Evolutionary conservation across 2,797 vertebrate genomes (phyloP).

Genomic region (Parauchenoglanis ngamensis): DNA sequence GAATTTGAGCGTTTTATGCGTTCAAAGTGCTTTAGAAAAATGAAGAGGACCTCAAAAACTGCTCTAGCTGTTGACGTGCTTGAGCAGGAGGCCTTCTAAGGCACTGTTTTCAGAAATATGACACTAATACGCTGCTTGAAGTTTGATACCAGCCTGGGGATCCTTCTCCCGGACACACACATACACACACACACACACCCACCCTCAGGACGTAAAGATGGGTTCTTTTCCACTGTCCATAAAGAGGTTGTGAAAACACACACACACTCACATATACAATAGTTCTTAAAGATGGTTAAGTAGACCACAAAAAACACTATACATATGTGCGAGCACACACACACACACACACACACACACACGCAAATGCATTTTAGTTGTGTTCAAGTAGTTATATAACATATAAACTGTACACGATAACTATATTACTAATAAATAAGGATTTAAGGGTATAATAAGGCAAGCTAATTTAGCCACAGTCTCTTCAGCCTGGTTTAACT

Average conservation of each 20-base stretch:
- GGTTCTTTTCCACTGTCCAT: constrained; percentile 32
- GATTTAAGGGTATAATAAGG: not conserved
- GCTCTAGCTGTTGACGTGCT: not conserved
- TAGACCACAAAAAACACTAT: not conserved
- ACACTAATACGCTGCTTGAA: constrained; percentile 77
- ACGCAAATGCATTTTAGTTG: not conserved
- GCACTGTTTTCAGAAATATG: constrained; percentile 68
- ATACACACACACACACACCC: constrained; percentile 46
- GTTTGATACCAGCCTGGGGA: constrained; percentile 76
- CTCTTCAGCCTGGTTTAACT: not conserved
- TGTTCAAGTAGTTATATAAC: not conserved
- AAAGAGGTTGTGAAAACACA: not conserved
- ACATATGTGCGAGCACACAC: not conserved
- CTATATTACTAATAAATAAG: not conserved
- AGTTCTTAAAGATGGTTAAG: not conserved
- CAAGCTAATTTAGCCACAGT: not conserved
- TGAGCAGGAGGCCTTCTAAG: constrained; percentile 58
- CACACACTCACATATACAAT: not conserved
- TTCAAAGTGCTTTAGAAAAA: not conserved
- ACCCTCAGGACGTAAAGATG: constrained; percentile 62
- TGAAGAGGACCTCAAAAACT: not conserved
- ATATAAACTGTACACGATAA: not conserved
- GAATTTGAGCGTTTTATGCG: not conserved
- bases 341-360: too few relatives aligned
- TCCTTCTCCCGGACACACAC: constrained; percentile 58